Percentiles rank a stretch among this genome's conserved stretches.
Evolutionary conservation across 1,140 invertebrate species (phyloP).

Genomic region (Tribolium castaneum): DNA sequence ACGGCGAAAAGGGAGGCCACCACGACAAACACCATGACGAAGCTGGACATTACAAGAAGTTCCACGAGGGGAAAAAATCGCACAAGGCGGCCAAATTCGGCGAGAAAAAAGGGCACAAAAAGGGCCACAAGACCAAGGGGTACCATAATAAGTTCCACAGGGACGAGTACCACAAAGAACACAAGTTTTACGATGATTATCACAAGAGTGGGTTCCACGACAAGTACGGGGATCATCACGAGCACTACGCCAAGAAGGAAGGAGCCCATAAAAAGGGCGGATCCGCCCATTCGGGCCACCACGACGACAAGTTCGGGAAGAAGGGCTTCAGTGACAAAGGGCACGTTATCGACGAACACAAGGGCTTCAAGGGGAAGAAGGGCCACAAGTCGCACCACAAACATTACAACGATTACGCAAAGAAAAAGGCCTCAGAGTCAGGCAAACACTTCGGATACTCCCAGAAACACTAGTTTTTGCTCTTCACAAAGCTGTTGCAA

Average conservation of each 20-base stretch:
- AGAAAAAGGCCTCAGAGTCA: conserved; percentile 70
- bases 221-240: conserved; percentile 76
- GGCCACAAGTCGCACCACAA: conserved; percentile 72
- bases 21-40: conserved; percentile 80
- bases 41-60: conserved; percentile 72
- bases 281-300: conserved; percentile 75
- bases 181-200: conserved; percentile 85
- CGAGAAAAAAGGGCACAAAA: conserved; percentile 84
- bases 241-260: conserved; percentile 76
- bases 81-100: conserved; percentile 80
- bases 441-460: conserved; percentile 69
- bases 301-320: conserved; percentile 78
- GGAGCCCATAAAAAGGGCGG: conserved; percentile 79
- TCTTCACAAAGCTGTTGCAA: conserved; percentile 13
- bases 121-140: conserved; percentile 78
- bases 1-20: conserved; percentile 76
- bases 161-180: conserved; percentile 85
- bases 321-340: conserved; percentile 80
- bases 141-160: conserved; percentile 84
- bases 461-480: not conserved
- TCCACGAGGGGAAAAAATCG: conserved; percentile 79
- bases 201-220: conserved; percentile 77
- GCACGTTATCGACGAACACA: conserved; percentile 72
- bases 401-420: conserved; percentile 71
- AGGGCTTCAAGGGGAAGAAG: conserved; percentile 71